phyloP scores from a whole-genome alignment of 2,888 invertebrate species.

The Bimastos eiseni region DNA sequence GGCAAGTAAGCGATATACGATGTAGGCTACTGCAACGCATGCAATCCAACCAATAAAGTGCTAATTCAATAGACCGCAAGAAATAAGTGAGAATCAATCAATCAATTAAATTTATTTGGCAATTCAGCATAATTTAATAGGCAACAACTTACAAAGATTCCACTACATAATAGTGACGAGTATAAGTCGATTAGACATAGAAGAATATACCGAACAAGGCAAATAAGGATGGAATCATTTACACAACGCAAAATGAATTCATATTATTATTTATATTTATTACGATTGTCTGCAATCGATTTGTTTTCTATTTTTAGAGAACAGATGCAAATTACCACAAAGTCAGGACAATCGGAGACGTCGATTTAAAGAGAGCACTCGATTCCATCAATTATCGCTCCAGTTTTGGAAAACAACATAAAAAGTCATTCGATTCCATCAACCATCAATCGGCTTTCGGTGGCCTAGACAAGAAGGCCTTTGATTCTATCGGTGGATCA shows the following conservation, averaged over 20 bases:
- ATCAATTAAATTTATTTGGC: not conserved
- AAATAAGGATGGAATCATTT: no score
- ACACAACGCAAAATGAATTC: no score
- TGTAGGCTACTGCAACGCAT: no score
- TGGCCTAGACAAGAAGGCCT: slow-evolving; percentile 35
- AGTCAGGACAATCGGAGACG: not conserved
- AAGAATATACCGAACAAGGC: no score
- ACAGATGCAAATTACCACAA: not conserved
- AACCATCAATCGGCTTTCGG: slow-evolving; percentile 30
- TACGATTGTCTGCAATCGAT: not conserved
- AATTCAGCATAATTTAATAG: not conserved
- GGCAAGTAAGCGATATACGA: not conserved
- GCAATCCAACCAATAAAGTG: not conserved
- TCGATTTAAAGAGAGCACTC: slow-evolving; percentile 30
- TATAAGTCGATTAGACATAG: no score
- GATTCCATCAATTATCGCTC: slow-evolving; percentile 33
- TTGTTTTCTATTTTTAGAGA: not conserved
- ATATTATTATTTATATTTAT: no score
- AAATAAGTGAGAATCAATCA: not conserved
- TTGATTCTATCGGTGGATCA: slow-evolving; percentile 33
- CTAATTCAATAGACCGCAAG: not conserved
- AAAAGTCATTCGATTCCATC: slow-evolving; percentile 37
- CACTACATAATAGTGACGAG: no score
- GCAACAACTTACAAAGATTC: no score
- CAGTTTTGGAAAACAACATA: slow-evolving; percentile 32